Conservation (phyloP, 2,113 vertebrate genomes). For the Eidolon helvum region DNA sequence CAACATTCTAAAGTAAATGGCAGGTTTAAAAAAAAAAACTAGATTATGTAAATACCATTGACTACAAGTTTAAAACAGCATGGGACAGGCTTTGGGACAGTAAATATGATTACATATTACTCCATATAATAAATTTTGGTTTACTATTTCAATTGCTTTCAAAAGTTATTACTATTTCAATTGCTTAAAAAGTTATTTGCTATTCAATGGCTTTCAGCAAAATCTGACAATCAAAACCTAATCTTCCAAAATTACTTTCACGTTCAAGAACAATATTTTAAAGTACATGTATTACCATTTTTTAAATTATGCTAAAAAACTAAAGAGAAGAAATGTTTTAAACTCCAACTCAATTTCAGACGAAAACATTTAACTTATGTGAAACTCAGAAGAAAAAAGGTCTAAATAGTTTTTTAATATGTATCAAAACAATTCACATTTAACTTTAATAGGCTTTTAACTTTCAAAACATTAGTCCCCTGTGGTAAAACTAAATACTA, state of each 20-base stretch:
- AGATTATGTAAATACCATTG: slow-evolving; percentile 57
- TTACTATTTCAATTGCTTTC: slow-evolving; percentile 29
- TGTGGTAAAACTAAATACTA: slow-evolving; percentile 35
- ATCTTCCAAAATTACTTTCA: slow-evolving; percentile 37
- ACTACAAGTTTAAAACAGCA: slow-evolving; percentile 47
- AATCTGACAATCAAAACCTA: slow-evolving; percentile 36
- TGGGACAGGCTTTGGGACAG: slow-evolving; percentile 17
- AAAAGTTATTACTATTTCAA: slow-evolving; percentile 39
- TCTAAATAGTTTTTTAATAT: background rate
- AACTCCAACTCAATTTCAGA: slow-evolving; percentile 26
- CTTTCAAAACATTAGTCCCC: slow-evolving; percentile 24
- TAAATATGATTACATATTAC: slow-evolving; percentile 41
- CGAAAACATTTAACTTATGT: slow-evolving; percentile 28
- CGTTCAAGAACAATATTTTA: slow-evolving; percentile 43
- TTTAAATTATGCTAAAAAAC: background rate
- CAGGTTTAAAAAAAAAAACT: slow-evolving; percentile 18
- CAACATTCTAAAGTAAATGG: slow-evolving; percentile 57
- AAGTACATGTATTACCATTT: background rate
- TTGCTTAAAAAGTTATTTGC: slow-evolving; percentile 32
- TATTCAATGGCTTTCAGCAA: slow-evolving; percentile 31
- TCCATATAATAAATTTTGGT: slow-evolving; percentile 38
- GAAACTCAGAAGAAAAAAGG: slow-evolving; percentile 9
- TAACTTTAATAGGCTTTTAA: slow-evolving; percentile 25
- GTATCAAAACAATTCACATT: background rate
- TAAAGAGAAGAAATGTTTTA: slow-evolving; percentile 27